Evolutionary conservation across 1,140 invertebrate species (phyloP).

Genomic region (Leptestheria dahalacensis): DNA sequence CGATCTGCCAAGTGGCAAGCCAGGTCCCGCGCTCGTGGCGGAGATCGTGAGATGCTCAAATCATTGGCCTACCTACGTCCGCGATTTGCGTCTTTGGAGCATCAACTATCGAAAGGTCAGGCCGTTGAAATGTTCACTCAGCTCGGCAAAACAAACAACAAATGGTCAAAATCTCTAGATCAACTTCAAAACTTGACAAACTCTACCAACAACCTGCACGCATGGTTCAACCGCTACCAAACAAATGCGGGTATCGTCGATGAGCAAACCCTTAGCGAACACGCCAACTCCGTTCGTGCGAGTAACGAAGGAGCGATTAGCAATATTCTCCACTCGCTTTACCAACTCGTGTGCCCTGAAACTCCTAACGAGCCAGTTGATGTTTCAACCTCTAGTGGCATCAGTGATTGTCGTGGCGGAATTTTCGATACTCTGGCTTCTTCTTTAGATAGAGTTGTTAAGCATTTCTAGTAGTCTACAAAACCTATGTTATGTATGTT

Average conservation of each 20-base stretch:
- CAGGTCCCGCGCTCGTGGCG: slow-evolving; percentile 10
- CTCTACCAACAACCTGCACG: neutral
- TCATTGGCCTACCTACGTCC: slow-evolving; percentile 3
- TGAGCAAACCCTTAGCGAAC: slow-evolving; percentile 11
- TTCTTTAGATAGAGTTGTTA: neutral
- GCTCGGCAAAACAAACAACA: neutral
- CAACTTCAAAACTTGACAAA: slow-evolving; percentile 7
- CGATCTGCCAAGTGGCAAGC: slow-evolving; percentile 5
- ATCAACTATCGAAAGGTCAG: neutral
- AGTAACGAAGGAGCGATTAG: neutral
- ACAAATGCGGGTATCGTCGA: slow-evolving; percentile 9
- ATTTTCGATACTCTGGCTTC: neutral
- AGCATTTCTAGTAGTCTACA: no score
- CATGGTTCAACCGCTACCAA: slow-evolving; percentile 16
- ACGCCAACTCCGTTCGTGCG: slow-evolving; percentile 8
- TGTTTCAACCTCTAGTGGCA: neutral
- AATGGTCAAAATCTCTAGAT: neutral
- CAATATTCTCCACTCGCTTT: neutral
- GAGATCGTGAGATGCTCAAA: slow-evolving; percentile 14
- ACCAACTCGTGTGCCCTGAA: slow-evolving; percentile 4
- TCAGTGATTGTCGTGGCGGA: slow-evolving; percentile 1
- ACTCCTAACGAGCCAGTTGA: neutral
- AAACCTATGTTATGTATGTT: no score
- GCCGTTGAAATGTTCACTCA: neutral
- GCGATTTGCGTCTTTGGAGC: slow-evolving; percentile 12